phyloP scores from a whole-genome alignment of 1,140 invertebrate species.

The Brachionus asplanchnoidis region DNA sequence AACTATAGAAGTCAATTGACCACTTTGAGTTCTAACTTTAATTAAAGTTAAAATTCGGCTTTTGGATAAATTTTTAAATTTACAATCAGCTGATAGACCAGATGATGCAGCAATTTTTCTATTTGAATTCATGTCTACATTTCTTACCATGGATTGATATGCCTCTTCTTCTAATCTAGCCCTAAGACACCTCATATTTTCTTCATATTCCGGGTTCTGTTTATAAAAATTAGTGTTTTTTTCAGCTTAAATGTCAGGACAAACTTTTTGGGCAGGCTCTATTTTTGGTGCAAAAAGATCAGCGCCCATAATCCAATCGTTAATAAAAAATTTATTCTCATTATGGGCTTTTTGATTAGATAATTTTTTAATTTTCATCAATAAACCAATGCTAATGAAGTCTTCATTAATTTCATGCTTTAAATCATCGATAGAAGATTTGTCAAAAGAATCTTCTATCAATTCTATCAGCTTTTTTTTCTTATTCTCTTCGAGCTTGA shows the following conservation, averaged over 20 bases:
- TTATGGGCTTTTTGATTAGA: background rate
- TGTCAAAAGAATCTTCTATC: background rate
- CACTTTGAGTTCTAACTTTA: slow-evolving; percentile 11
- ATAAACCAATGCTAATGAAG: background rate
- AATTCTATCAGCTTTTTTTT: background rate
- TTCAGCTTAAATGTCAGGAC: background rate
- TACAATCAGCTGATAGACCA: background rate
- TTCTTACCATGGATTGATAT: slow-evolving; percentile 32
- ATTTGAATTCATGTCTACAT: background rate
- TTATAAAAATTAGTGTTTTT: no score
- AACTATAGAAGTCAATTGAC: slow-evolving; percentile 23
- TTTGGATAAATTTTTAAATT: background rate
- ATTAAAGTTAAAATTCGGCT: background rate
- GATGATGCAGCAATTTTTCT: background rate
- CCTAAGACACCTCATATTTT: background rate
- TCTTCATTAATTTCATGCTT: background rate
- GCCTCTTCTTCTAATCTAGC: slow-evolving; percentile 1
- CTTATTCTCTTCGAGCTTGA: background rate
- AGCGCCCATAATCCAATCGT: background rate
- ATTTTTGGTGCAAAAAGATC: background rate
- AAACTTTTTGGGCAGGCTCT: background rate
- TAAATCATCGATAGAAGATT: background rate
- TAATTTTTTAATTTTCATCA: background rate
- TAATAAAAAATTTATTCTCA: slow-evolving; percentile 1
- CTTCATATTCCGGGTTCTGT: slow-evolving; percentile 9